Evolutionary conservation across 2,888 invertebrate genomes (phyloP), one percentile per base, ranked within the genome.

Genomic region (Pammene aurita): DNA sequence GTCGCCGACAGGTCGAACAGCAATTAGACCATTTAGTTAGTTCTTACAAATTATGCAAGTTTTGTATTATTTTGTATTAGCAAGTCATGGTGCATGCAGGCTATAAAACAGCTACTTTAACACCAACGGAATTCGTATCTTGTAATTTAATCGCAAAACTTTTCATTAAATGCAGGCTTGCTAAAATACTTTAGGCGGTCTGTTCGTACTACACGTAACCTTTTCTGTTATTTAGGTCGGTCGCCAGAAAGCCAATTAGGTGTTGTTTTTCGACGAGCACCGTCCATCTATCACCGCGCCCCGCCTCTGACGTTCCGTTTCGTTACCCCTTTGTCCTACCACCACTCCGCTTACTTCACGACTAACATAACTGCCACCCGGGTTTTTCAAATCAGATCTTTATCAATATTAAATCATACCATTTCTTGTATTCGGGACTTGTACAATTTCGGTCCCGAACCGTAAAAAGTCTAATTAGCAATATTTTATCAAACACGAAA

Each of bases 401-500:
- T 65, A 69, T 69, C 69, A 69, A 55, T 55, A 58, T 26, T 65
- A 65, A 69, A 69, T 69, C 69, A 60, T 69, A 52, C 68, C 57
- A 63, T 68, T 68, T 58, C 67, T 68, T 44, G 71, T 74, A 73
- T 75, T 71, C 72, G 69, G 64, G 62, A 76, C 74, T 76, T 73
- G 75, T 74, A 74, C 70, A 76, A 73, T 64, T 68, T 64, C 54
- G 71, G 73, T 73, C 67, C 56, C 69, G 75, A 78, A 80, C 74
- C 79, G 78, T 80, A 75, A 84, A 81, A 80, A 76, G 76, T 78
- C 78, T 85, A 88, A 89, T 87, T 84, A 87, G 82, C 81, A 84
- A 86, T 88, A 85, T 86, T 84, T 86, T 81, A 84, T 80, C 80
- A 76, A 80, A 78, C 82, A 82, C 82, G 87, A 82, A 85, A 84